phyloP scores from a whole-genome alignment of 2,797 vertebrate species.

The Apogon hyalosoma region DNA sequence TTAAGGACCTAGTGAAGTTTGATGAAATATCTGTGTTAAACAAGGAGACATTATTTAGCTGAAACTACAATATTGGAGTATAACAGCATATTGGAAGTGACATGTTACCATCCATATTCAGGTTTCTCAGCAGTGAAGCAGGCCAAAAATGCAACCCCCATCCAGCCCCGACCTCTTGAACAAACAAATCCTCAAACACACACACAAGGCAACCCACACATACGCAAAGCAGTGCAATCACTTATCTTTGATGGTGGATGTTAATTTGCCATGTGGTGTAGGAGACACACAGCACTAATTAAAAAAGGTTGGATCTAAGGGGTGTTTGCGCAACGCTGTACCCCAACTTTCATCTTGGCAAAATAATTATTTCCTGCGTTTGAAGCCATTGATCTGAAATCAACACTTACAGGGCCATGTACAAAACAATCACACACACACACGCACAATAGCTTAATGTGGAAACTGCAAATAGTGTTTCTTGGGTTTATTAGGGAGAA shows the following conservation, averaged over 20 bases:
- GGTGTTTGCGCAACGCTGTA: slow-evolving; percentile 64
- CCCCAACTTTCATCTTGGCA: slow-evolving; percentile 65
- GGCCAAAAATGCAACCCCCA: slow-evolving; percentile 6
- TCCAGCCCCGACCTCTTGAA: slow-evolving; percentile 2
- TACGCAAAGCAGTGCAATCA: slow-evolving; percentile 22
- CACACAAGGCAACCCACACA: slow-evolving; percentile 11
- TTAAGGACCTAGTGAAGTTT: not conserved
- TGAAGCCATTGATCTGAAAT: slow-evolving; percentile 72
- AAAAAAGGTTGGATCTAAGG: slow-evolving; percentile 64
- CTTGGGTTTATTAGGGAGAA: slow-evolving; percentile 54
- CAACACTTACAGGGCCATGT: slow-evolving; percentile 27
- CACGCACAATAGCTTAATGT: no score
- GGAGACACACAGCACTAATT: slow-evolving; percentile 66
- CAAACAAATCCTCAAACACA: slow-evolving; percentile 8
- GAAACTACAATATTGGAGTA: not conserved
- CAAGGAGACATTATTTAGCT: slow-evolving; percentile 1
- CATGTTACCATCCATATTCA: slow-evolving; percentile 42
- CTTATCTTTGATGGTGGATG: slow-evolving; percentile 51
- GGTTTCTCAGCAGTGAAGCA: slow-evolving; percentile 6
- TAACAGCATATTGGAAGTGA: not conserved
- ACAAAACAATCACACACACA: slow-evolving; percentile 29
- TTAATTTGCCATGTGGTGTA: slow-evolving; percentile 59
- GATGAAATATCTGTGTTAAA: slow-evolving; percentile 2
- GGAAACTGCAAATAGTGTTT: slow-evolving; percentile 52
- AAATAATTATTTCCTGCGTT: slow-evolving; percentile 73